Base-by-base conservation (phyloP, 2,113 vertebrate species). In the Felis catus region DNA sequence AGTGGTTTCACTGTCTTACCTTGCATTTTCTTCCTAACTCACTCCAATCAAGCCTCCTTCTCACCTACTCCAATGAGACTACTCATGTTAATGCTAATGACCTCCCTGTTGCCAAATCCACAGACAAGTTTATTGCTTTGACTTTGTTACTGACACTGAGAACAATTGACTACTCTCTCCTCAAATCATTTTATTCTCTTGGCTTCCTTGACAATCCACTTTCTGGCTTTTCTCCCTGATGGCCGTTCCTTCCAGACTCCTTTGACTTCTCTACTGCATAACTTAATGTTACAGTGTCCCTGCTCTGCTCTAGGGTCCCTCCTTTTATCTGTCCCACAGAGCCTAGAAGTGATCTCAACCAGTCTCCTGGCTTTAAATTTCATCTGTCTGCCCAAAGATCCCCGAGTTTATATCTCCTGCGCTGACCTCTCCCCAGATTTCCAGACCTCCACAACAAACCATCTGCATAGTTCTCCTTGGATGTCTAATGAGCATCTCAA, bases 141-240 rank as follows among this genome's bases (percentile, higher is more conserved):
- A 80, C 4, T 92, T 76, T 91, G 27, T 89, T 27, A 65, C 65
- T 78, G 88, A 61, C 71, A 53, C 58, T 68, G 55, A 84, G 63
- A 92, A 91, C 14, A 79, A 36, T 39, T 39, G 11, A 21, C 13
- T 4, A 21, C 11, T 79, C 53, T 55, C 53, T 91, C 68, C 65
- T 66, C 55, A 21, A 92, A 68, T 92, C 29, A 65, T n/a, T 92
- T 85, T 92, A 63, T 82, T 70, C 53, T 63, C 65, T 92, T 94
- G 76, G n/a, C 73, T 97, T 94, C 51, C 81, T 76, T 88, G 21
- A 84, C 27, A 41, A 31, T 55, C 48, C 6, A 73, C 21, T 66
- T 94, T 63, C 33, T 61, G 55, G 21, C 39, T 73, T 92, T 85
- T 89, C 92, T 78, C 41, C 51, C 89, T 6, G 4, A 41, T 88